These are phyloP conservation scores for Drosophila subpulchrella DNA, from an alignment of 1,140 invertebrate species.

Conservation along the genomic window DNA sequence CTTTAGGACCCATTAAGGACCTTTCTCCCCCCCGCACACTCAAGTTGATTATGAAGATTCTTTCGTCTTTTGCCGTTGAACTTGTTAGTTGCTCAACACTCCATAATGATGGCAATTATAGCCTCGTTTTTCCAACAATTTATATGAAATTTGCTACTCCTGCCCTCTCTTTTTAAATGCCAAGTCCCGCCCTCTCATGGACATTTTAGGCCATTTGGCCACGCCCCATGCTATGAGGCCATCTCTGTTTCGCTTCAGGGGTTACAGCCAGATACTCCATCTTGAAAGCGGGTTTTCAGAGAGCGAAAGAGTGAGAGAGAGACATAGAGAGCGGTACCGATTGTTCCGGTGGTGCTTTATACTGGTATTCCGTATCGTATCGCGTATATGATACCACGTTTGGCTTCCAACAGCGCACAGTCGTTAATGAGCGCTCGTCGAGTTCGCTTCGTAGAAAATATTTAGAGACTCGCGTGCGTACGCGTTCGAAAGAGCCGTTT, in stretches of 20 bases:
- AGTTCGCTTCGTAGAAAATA: constrained; percentile 30
- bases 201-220: constrained; percentile 38
- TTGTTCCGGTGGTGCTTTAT: constrained; percentile 18
- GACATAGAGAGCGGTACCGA: constrained; percentile 21
- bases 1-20: constrained; percentile 27
- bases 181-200: constrained; percentile 39
- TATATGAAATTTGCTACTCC: constrained; percentile 72
- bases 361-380: constrained; percentile 23
- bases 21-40: background rate
- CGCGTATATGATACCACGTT: constrained; percentile 63
- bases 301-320: constrained; percentile 11
- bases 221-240: constrained; percentile 52
- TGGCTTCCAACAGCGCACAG: constrained; percentile 48
- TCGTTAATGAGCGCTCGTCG: constrained; percentile 75
- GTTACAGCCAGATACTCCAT: constrained; percentile 57
- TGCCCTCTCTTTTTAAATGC: background rate
- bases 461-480: constrained; percentile 15
- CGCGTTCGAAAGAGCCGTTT: constrained; percentile 17
- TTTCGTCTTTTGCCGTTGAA: constrained; percentile 48
- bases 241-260: constrained; percentile 13
- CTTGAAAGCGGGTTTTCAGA: constrained; percentile 51
- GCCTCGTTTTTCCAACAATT: constrained; percentile 84
- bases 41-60: constrained; percentile 72
- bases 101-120: constrained; percentile 84
- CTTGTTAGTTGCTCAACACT: constrained; percentile 79